Conservation (phyloP, 2,113 vertebrate genomes). For the Dunckerocampus dactyliophorus region DNA sequence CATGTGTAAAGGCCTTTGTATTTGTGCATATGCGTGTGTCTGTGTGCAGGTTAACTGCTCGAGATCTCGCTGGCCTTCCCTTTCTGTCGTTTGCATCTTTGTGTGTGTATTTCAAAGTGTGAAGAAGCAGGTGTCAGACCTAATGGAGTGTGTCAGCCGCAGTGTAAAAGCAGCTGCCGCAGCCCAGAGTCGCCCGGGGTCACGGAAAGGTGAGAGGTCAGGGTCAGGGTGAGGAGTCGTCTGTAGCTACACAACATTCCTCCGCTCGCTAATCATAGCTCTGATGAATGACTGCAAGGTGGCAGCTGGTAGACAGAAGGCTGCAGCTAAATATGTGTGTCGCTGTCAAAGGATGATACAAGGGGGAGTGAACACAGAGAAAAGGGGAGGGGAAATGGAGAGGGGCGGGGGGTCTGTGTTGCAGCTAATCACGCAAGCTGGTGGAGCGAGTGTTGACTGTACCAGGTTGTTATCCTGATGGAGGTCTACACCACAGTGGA, state of each 20-base stretch:
- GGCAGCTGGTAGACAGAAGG: constrained; percentile 60
- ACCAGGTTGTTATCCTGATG: constrained; percentile 55
- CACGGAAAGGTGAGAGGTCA: constrained; percentile 49
- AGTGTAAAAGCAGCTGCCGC: constrained; percentile 59
- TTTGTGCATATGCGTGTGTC: constrained; percentile 30
- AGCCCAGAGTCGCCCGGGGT: constrained; percentile 27
- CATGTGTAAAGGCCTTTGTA: constrained; percentile 65
- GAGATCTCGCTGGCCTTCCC: constrained; percentile 28
- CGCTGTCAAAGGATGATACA: constrained; percentile 27
- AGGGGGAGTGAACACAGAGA: neutral
- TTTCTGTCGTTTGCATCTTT: constrained; percentile 24
- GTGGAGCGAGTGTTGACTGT: constrained; percentile 49
- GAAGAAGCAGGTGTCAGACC: constrained; percentile 56
- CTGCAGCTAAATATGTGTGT: constrained; percentile 28
- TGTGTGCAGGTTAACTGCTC: constrained; percentile 29
- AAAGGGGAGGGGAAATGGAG: neutral
- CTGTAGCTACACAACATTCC: constrained; percentile 64
- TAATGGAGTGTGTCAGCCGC: constrained; percentile 54
- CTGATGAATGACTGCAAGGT: constrained; percentile 58
- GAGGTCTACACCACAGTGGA: constrained; percentile 60
- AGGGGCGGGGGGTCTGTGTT: constrained; percentile 21
- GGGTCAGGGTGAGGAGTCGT: constrained; percentile 49
- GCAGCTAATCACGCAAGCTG: constrained; percentile 27
- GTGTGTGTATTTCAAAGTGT: constrained; percentile 11
- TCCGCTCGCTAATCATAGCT: constrained; percentile 58